Base-by-base conservation (phyloP, 1,140 invertebrate species). In the Calosoma granatense region DNA sequence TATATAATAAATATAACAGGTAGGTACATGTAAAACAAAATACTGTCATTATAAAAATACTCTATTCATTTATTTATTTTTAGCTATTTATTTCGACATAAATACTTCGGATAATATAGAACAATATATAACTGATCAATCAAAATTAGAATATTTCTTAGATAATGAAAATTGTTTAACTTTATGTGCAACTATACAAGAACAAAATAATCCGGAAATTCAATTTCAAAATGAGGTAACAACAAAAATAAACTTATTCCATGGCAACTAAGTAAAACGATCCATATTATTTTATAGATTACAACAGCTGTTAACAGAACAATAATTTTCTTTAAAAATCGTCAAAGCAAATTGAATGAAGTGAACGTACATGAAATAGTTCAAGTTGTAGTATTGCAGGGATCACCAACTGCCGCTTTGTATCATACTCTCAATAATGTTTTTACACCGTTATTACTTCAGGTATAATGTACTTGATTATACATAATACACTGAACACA, bases 361-460 rank as follows among this genome's bases (percentile, higher is more conserved):
- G 17, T 4, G 3, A 47, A 47, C 15, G 41, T 47, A 12, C 17
- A 47, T 17, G 41, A 47, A 12, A 47, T 17, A 12, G 41, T 47
- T 9, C 41, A 47, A 47, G 3, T 47, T 4, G 41, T 47, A 11
- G 41, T 47, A 4, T 43, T 72, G 9, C 59, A 61, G 39, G 69
- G 64, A 23, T 58, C 67, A 22, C 67, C 68, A 21, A 64, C 64
- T n/a, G 19, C 66, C 14, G 63, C 64, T 22, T 53, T 72, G 9
- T 72, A 70, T 58, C 61, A 69, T 14, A 63, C 61, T 39, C 58
- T 72, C 26, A 65, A 61, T 30, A 67, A 67, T 20, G 60, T 72
- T 21, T 72, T 63, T 53, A 55, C 57, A 20, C 68, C 70, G 9
- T 56, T 67, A 23, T 54, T 70, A 14, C 53, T 51, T 2, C 59